Base-by-base conservation (phyloP, 2,888 invertebrate genomes). In the Chalcosyrphus nemorum region DNA sequence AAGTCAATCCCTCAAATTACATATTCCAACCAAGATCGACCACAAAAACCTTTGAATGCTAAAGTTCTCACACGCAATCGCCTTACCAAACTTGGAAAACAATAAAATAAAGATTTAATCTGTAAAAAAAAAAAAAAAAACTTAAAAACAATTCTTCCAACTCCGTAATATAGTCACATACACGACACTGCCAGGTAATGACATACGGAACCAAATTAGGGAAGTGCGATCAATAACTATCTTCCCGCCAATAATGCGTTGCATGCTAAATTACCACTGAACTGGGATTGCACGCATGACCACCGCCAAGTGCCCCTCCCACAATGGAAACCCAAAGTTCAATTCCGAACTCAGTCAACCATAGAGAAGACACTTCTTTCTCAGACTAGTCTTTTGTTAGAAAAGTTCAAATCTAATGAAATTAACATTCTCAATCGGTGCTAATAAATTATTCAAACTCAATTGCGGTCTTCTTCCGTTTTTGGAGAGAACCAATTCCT, bases 401-500 rank as follows among this genome's bases (percentile, higher is more conserved):
- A 72, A 68, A 78, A 72, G 82, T 78, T 78, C 72, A 82, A 82
- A 66, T 76, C 66, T 66, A 75, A 56, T 54, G 61, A 66, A 81
- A 82, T 82, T 82, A 82, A 78, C 63, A 82, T 82, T 77, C 77
- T 19, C 65, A 71, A 82, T 71, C 81, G 66, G 78, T 82, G 78
- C 72, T 56, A 56, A 74, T 76, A 80, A 84, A 76, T 84, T 86
- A 84, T 84, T 86, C 86, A 86, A 86, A 80, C 70, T 68, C 76
- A 84, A 80, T 86, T 86, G 80, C 65, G 84, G 86, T 86, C 57
- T 75, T 72, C 84, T 86, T 86, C 86, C 86, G 86, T 86, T 86
- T 86, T 70, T 59, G 86, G 86, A 63, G 54, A 61, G 50, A n/a
- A n/a, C 41, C 41, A 47, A 24, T 74, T 32, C 78, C 72, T 66